Base-by-base conservation (phyloP, 2,113 vertebrate genomes). In the Sapayoa aenigma region DNA sequence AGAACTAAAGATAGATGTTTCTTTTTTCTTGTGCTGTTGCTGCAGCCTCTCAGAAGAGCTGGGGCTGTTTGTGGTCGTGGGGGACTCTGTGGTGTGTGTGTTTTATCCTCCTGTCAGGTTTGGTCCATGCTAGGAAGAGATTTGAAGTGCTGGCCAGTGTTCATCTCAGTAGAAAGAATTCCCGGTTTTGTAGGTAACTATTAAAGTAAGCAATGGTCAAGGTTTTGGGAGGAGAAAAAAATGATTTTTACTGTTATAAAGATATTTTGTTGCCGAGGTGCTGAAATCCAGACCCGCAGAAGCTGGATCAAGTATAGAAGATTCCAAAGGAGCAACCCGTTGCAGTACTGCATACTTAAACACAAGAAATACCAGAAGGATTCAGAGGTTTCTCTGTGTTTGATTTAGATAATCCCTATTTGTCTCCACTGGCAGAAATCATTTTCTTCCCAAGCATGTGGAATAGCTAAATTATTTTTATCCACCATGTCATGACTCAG, bases 371-470 rank as follows among this genome's bases (percentile, higher is more conserved):
- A 65, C 52, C 65, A 76, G 62, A 25, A 63, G 5, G 52, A 63
- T 24, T 95, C 85, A 78, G 78, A 90, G 59, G 72, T 89, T 87
- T 69, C 72, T 71, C 73, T 92, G 33, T 89, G 63, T 93, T 96
- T 95, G 59, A 72, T 86, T 94, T 91, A 91, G 88, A 78, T 93
- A 97, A 96, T 82, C 71, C 46, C n/a, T 79, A 1, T 91, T 95
- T 91, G 42, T 92, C 78, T 89, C 69, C n/a, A 41, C 62, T 65
- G 71, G 33, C 80, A 91, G 86, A 93, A 93, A 87, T 89, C 4
- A 41, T 86, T 87, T 93, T 88, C 63, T 94, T 89, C 49, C 49
- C 56, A 83, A 73, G 53, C 88, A 88, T 76, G 65, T 52, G 84
- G 94, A 94, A 93, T 82, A 90, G 42, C 80, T 75, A 44, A 39